Evolutionary conservation across 2,888 invertebrate genomes (phyloP), one percentile per base, ranked within the genome.

Genomic region (Drosophila setosimentum): DNA sequence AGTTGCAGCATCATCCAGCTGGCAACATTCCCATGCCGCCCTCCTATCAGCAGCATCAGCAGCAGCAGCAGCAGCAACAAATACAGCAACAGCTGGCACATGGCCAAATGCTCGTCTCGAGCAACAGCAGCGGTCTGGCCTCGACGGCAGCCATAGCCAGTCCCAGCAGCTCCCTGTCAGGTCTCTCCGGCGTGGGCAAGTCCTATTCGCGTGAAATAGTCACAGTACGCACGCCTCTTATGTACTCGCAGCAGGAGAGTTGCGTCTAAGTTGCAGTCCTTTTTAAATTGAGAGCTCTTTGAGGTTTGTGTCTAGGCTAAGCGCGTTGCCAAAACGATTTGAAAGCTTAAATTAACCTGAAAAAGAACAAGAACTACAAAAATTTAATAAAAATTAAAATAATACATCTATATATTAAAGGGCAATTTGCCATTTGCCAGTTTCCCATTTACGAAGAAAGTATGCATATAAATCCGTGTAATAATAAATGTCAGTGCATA

Each of bases 171-270:
- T 92, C 92, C 27, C 70, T 92, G 7, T 92, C 92, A 3, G 93
- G 93, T 16, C 91, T 93, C 10, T 92, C 93, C 49, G 92, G 89
- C 0, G 91, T 92, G 58, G 91, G 91, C n/a, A 93, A 93, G 86
- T 93, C 93, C 65, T 93, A 93, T 77, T 93, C 93, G 51, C 92
- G 95, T 77, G 95, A 96, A 93, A 95, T 95, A 71, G 95, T 96
- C 62, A 95, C 95, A 33, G 95, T 95, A 60, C 94, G 95, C 87
- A 95, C 95, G 64, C 95, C 95, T 60, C 93, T 95, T 64, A 95
- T 95, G 94, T 95, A 95, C 73, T 95, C 94, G 89, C 95, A 94
- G 89, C 94, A 96, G 92, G 95, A 96, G 91, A 95, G 95, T 92
- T 95, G 95, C 92, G 95, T 96, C 91, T 96, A 95, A 78, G 89